A percentile compares a stretch with the other conserved stretches of the same genome.
Conservation (phyloP, 2,113 vertebrate species). For the Gopherus flavomarginatus region DNA sequence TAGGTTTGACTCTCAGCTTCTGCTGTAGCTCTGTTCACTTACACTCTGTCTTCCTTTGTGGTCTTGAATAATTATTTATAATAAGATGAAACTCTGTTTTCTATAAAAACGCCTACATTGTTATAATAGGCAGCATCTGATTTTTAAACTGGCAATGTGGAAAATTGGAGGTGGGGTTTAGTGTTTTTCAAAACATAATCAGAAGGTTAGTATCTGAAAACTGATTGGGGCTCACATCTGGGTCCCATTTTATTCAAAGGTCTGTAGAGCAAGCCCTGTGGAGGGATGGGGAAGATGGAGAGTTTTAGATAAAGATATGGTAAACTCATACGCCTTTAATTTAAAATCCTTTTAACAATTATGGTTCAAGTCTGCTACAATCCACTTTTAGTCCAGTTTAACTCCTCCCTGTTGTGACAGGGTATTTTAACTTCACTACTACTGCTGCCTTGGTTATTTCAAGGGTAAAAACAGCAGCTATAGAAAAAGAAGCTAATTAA, state of each 20-base stretch:
- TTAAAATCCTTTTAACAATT: not conserved
- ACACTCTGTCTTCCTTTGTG: not conserved
- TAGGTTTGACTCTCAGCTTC: slow-evolving; percentile 10
- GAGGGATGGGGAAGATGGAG: not conserved
- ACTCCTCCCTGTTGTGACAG: not conserved
- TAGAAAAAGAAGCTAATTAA: not conserved
- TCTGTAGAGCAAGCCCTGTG: not conserved
- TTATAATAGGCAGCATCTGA: not conserved
- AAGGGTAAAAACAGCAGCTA: not conserved
- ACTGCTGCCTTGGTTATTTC: not conserved
- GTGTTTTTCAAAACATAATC: not conserved
- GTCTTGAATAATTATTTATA: not conserved
- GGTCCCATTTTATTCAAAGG: not conserved
- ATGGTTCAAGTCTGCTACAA: not conserved
- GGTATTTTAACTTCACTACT: too few species aligned
- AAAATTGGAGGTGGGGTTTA: not conserved
- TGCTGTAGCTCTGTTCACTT: not conserved
- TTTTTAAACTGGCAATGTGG: not conserved
- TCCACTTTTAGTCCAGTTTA: not conserved
- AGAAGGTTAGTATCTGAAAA: not conserved
- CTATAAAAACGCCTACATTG: not conserved
- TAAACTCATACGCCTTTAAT: not conserved
- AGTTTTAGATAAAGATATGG: not conserved
- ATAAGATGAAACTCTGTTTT: not conserved
- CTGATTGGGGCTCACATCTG: not conserved